Conservation (phyloP, 2,797 vertebrate genomes). For the Sebastes paucispinis region DNA sequence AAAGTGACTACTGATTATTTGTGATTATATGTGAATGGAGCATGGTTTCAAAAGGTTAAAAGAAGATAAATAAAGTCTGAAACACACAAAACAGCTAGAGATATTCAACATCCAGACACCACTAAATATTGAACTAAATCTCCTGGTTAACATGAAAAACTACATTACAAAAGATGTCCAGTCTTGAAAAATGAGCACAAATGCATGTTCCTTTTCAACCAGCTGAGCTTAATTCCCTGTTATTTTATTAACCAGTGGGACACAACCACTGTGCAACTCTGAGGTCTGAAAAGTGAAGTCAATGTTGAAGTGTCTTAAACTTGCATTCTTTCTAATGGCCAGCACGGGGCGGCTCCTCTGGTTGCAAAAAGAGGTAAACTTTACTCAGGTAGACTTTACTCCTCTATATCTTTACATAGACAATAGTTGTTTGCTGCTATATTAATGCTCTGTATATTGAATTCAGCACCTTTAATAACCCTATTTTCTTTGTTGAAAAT, state of each 20-base stretch:
- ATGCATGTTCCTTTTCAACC: neutral
- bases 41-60: neutral
- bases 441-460: too few relatives aligned
- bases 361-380: too few relatives aligned
- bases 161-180: neutral
- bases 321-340: too few relatives aligned
- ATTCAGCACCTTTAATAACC: neutral
- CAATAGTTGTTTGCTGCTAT: too few relatives aligned
- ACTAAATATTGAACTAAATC: neutral
- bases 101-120: neutral
- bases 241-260: neutral
- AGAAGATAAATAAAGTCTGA: neutral
- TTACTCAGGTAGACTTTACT: too few relatives aligned
- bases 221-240: neutral
- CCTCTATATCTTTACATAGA: too few relatives aligned
- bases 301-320: too few relatives aligned
- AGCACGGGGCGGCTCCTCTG: fast-evolving
- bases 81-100: neutral
- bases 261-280: too few relatives aligned
- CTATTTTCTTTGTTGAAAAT: neutral
- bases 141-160: neutral
- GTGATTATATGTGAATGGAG: neutral
- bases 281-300: too few relatives aligned
- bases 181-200: neutral
- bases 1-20: neutral